Evolutionary conservation across 2,113 vertebrate genomes (phyloP).

Genomic region (Melanocharis versteri): DNA sequence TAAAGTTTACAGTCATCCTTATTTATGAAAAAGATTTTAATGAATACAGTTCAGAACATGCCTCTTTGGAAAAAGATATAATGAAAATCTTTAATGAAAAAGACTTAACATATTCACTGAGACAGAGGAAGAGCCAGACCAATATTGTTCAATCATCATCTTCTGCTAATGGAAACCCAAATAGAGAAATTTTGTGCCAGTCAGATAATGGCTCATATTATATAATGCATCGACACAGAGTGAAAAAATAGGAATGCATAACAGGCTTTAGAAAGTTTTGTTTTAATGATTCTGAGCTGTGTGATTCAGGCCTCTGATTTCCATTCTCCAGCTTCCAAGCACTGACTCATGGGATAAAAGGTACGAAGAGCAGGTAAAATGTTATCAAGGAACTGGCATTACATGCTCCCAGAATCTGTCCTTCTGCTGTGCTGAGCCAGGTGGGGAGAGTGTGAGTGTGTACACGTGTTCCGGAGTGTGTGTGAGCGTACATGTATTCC

Average conservation of each 20-base stretch:
- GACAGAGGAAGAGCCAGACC: not conserved
- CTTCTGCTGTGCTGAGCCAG: not conserved
- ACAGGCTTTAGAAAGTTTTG: not conserved
- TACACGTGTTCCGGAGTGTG: not conserved
- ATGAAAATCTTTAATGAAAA: not conserved
- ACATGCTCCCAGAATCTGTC: not conserved
- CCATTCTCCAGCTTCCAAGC: not conserved
- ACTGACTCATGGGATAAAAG: not conserved
- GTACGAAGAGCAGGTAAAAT: not conserved
- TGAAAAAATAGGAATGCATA: not conserved
- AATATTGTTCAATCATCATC: not conserved
- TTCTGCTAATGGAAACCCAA: not conserved
- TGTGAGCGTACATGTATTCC: too few species aligned
- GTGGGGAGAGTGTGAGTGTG: rapidly evolving
- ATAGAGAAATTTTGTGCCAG: not conserved
- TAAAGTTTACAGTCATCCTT: too few species aligned
- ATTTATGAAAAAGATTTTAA: not conserved
- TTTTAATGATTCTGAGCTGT: not conserved
- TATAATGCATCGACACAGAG: not conserved
- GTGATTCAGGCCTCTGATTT: not conserved
- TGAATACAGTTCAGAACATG: not conserved
- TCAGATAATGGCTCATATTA: not conserved
- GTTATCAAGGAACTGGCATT: not conserved
- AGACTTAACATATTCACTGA: not conserved
- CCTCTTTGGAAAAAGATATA: not conserved